phyloP scores from a whole-genome alignment of 2,888 invertebrate species.

The Bombylius major region DNA sequence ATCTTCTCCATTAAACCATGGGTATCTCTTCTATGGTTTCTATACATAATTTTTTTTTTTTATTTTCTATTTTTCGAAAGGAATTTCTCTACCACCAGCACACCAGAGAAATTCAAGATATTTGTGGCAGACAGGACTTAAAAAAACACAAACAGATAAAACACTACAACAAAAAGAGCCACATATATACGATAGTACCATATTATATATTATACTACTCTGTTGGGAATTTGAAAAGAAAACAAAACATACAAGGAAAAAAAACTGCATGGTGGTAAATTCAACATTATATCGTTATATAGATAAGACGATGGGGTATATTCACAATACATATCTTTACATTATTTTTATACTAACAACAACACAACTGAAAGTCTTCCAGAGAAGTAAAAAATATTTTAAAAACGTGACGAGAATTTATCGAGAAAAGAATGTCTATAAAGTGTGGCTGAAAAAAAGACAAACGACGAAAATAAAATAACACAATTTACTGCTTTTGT shows the following conservation, averaged over 20 bases:
- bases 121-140: constrained; percentile 7
- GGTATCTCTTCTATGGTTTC: too few species aligned
- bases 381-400: constrained; percentile 30
- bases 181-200: neutral
- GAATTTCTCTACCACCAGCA: too few species aligned
- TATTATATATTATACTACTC: neutral
- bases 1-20: too few species aligned
- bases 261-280: too few species aligned
- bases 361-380: too few species aligned
- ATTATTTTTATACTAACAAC: too few species aligned
- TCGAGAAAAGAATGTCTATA: constrained; percentile 16
- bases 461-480: neutral
- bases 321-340: too few species aligned
- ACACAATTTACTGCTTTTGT: too few species aligned
- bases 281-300: too few species aligned
- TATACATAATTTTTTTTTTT: too few species aligned
- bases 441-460: constrained; percentile 2
- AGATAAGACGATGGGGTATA: too few species aligned
- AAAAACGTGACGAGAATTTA: constrained; percentile 33
- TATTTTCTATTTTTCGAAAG: too few species aligned
- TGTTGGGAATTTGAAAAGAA: neutral
- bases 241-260: neutral
- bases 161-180: neutral
- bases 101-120: constrained; percentile 10
- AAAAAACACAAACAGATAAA: constrained; percentile 1